phyloP scores from a whole-genome alignment of 2,888 invertebrate species.

The Nomada lathburiana region DNA sequence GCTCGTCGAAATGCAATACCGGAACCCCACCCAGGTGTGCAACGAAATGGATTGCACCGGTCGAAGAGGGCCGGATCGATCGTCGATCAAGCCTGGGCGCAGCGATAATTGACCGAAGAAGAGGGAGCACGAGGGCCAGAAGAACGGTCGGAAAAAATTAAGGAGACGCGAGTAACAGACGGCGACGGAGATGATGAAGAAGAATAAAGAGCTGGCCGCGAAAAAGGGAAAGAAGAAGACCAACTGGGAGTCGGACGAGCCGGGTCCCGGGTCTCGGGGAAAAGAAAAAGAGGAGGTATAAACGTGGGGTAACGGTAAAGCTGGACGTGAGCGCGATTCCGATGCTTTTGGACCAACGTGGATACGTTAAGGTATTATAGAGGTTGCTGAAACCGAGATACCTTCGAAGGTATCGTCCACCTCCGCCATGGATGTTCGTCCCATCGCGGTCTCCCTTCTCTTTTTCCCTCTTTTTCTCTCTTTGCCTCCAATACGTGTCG shows the following conservation, averaged over 20 bases:
- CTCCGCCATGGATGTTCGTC: conserved; percentile 29
- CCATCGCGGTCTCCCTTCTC: conserved; percentile 15
- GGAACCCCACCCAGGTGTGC: conserved; percentile 58
- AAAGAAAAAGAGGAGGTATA: conserved; percentile 59
- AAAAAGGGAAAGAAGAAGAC: conserved; percentile 32
- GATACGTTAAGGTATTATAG: conserved; percentile 48
- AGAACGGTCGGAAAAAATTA: conserved; percentile 56
- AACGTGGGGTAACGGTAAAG: conserved; percentile 74
- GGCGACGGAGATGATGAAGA: conserved; percentile 60
- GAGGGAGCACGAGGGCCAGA: conserved; percentile 46
- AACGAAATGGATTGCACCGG: conserved; percentile 56
- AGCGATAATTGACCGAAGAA: conserved; percentile 71
- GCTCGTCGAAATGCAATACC: conserved; percentile 35
- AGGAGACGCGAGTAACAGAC: conserved; percentile 69
- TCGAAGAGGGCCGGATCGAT: conserved; percentile 53
- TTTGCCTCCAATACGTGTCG: conserved; percentile 24
- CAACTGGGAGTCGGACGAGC: not conserved
- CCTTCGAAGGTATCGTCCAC: conserved; percentile 52
- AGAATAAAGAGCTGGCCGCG: conserved; percentile 37
- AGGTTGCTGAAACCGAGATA: conserved; percentile 45
- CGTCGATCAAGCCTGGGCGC: conserved; percentile 51
- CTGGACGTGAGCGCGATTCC: conserved; percentile 73
- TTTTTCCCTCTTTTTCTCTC: conserved; percentile 41
- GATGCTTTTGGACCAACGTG: conserved; percentile 62
- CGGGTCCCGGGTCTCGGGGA: conserved; percentile 7